These are phyloP conservation scores for Emydocephalus ijimae DNA, from an alignment of 2,113 vertebrate species.

Conservation along the genomic window DNA sequence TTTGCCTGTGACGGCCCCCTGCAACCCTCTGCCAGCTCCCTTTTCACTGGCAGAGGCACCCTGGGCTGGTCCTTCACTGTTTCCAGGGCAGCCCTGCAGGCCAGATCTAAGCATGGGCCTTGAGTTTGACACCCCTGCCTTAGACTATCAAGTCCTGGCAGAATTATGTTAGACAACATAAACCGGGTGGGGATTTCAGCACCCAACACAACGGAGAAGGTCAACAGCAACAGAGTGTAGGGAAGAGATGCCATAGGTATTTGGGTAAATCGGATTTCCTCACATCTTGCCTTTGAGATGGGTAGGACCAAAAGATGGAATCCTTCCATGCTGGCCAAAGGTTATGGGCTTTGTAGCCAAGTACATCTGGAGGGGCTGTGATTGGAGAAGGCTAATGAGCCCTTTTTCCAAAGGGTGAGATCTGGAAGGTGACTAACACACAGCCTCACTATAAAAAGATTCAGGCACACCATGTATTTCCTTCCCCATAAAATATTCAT, in stretches of 20 bases:
- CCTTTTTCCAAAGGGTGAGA: constrained; percentile 24
- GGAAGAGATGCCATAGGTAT: not conserved
- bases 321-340: not conserved
- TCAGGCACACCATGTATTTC: constrained; percentile 89
- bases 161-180: not conserved
- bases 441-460: constrained; percentile 88
- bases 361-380: not conserved
- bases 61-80: too few species aligned
- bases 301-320: not conserved
- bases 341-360: not conserved
- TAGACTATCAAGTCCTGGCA: not conserved
- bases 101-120: too few species aligned
- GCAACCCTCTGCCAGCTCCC: too few species aligned
- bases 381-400: not conserved
- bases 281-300: not conserved
- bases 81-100: too few species aligned
- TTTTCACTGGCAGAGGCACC: too few species aligned
- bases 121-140: too few species aligned
- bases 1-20: too few species aligned
- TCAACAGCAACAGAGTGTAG: not conserved
- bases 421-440: constrained; percentile 74
- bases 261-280: not conserved
- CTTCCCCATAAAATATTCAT: constrained; percentile 99
- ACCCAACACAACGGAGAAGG: not conserved
- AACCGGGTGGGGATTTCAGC: not conserved